These are phyloP conservation scores for Drosophila prostipennis DNA, from an alignment of 2,888 invertebrate genomes.

Conservation along the genomic window DNA sequence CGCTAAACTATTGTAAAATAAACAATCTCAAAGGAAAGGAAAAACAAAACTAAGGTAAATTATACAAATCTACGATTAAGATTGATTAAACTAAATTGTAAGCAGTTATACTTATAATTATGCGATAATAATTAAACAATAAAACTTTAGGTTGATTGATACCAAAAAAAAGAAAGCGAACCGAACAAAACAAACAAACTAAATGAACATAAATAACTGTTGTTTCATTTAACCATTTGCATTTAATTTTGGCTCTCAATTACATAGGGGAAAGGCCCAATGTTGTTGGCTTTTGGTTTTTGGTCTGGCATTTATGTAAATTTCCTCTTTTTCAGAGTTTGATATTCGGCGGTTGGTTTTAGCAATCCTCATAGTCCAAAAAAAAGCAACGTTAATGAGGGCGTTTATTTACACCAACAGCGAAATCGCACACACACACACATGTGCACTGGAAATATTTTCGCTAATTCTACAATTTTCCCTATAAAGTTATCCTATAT, in stretches of 20 bases:
- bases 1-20: conserved; percentile 41
- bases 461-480: neutral
- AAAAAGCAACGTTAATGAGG: conserved; percentile 60
- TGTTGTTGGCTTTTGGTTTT: conserved; percentile 34
- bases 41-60: conserved; percentile 52
- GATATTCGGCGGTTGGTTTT: conserved; percentile 53
- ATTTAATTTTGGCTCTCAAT: conserved; percentile 72
- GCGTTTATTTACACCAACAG: conserved; percentile 54
- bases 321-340: conserved; percentile 42
- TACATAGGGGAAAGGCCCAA: conserved; percentile 52
- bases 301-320: conserved; percentile 46
- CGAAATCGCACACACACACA: conserved; percentile 15
- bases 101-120: conserved; percentile 66
- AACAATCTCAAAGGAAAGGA: conserved; percentile 34
- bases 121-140: conserved; percentile 61
- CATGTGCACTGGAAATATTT: conserved; percentile 3
- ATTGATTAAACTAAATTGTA: conserved; percentile 62
- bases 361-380: conserved; percentile 4
- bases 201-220: conserved; percentile 71
- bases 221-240: conserved; percentile 74
- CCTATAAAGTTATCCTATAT: neutral
- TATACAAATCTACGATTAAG: conserved; percentile 62
- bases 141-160: conserved; percentile 44
- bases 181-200: conserved; percentile 47
- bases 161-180: conserved; percentile 48